Conservation (phyloP, 1,140 invertebrate species). For the Drosophila mayri region DNA sequence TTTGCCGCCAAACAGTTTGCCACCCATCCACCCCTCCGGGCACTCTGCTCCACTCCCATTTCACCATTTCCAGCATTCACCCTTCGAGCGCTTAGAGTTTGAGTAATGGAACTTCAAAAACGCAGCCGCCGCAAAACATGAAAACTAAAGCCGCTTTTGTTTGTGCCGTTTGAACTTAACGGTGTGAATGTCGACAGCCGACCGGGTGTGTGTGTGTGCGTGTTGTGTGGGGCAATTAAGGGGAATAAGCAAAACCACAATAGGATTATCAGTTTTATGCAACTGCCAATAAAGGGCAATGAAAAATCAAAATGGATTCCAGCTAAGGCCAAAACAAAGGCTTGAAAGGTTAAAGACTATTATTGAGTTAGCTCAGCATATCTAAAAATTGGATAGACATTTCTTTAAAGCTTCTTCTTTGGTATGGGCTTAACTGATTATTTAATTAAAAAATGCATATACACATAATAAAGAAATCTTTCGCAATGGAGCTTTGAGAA, state of each 20-base stretch:
- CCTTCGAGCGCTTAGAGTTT: slow-evolving; percentile 54
- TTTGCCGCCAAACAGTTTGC: slow-evolving; percentile 59
- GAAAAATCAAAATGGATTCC: slow-evolving; percentile 53
- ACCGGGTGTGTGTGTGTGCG: slow-evolving; percentile 5
- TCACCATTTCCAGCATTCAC: slow-evolving; percentile 12
- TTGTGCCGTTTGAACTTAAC: slow-evolving; percentile 43
- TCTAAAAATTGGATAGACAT: not conserved
- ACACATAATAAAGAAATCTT: not conserved
- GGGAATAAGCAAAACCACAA: slow-evolving; percentile 66
- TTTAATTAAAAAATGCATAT: not conserved
- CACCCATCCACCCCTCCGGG: slow-evolving; percentile 1
- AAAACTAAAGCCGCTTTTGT: slow-evolving; percentile 77
- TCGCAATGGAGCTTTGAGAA: not conserved
- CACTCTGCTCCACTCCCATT: not conserved
- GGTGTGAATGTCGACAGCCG: slow-evolving; percentile 2
- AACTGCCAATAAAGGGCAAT: slow-evolving; percentile 61
- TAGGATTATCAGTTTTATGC: slow-evolving; percentile 73
- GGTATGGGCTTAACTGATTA: not conserved
- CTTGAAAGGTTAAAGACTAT: not conserved
- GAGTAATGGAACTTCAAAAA: slow-evolving; percentile 82
- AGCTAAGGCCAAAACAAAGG: not conserved
- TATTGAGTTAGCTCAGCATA: not conserved
- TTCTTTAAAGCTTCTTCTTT: not conserved
- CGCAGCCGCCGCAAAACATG: slow-evolving; percentile 76
- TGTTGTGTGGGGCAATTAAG: slow-evolving; percentile 66